Evolutionary conservation across 2,797 vertebrate species (phyloP).

Genomic region (Tiaroga cobitis): DNA sequence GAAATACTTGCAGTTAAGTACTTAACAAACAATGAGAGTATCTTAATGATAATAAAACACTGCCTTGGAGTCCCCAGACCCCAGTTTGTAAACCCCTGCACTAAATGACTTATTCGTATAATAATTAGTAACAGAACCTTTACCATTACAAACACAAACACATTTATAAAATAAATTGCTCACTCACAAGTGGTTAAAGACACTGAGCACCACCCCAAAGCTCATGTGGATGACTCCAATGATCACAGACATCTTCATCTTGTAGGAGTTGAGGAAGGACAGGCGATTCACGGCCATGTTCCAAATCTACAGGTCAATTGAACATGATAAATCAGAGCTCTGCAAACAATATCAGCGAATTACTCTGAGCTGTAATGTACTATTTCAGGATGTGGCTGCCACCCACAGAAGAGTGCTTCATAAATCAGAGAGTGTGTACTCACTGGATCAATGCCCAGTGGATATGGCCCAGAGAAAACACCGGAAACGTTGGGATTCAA

Average conservation of each 20-base stretch:
- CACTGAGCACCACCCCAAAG: constrained; percentile 90
- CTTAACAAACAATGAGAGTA: neutral
- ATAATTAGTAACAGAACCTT: neutral
- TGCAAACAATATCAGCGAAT: neutral
- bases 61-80: neutral
- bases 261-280: constrained; percentile 96
- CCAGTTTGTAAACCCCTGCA: neutral
- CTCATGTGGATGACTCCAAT: constrained; percentile 94
- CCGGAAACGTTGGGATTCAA: constrained; percentile 89
- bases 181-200: constrained; percentile 96
- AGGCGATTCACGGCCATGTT: constrained; percentile 94
- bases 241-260: constrained; percentile 99
- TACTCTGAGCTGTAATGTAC: neutral
- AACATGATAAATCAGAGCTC: constrained; percentile 37
- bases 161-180: neutral
- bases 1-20: too few relatives aligned
- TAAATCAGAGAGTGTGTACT: constrained; percentile 65
- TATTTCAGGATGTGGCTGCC: neutral
- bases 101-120: neutral
- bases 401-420: constrained; percentile 13
- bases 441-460: constrained; percentile 95
- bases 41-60: neutral
- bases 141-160: neutral
- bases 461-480: constrained; percentile 90
- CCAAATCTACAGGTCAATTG: constrained; percentile 86